These are phyloP conservation scores for Silurus glanis DNA, from an alignment of 2,113 vertebrate species.

Conservation along the genomic window DNA sequence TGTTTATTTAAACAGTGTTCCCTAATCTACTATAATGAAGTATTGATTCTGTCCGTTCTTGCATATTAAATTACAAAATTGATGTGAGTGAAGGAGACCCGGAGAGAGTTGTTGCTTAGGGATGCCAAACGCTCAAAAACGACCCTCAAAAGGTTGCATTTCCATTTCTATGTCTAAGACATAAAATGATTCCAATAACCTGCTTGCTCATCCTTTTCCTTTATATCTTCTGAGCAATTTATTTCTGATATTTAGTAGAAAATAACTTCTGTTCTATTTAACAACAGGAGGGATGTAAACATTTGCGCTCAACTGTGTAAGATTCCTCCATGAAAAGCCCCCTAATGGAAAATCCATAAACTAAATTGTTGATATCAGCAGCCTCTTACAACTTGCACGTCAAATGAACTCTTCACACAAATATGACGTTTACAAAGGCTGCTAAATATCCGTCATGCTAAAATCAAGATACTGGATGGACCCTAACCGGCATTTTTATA, in stretches of 20 bases:
- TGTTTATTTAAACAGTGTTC: no score
- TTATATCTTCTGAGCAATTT: not conserved
- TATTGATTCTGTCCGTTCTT: not conserved
- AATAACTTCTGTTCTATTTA: not conserved
- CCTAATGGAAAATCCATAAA: not conserved
- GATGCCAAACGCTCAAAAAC: not conserved
- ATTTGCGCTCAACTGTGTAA: not conserved
- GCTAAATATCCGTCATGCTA: not conserved
- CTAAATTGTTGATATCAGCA: not conserved
- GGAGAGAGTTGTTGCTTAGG: not conserved
- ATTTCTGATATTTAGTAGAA: not conserved
- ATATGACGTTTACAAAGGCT: not conserved
- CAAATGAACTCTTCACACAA: constrained; percentile 2
- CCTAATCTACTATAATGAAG: no score
- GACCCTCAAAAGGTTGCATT: not conserved
- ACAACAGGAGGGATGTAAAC: not conserved
- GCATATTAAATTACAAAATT: not conserved
- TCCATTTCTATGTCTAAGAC: not conserved
- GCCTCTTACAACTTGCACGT: not conserved
- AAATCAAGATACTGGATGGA: not conserved
- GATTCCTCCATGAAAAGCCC: not conserved
- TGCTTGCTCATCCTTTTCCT: not conserved
- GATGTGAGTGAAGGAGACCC: not conserved
- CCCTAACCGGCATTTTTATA: not conserved
- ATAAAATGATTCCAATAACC: not conserved